Evolutionary conservation across 2,888 invertebrate genomes (phyloP), one percentile per base, ranked within the genome.

Genomic region (Pristionchus entomophagus): DNA sequence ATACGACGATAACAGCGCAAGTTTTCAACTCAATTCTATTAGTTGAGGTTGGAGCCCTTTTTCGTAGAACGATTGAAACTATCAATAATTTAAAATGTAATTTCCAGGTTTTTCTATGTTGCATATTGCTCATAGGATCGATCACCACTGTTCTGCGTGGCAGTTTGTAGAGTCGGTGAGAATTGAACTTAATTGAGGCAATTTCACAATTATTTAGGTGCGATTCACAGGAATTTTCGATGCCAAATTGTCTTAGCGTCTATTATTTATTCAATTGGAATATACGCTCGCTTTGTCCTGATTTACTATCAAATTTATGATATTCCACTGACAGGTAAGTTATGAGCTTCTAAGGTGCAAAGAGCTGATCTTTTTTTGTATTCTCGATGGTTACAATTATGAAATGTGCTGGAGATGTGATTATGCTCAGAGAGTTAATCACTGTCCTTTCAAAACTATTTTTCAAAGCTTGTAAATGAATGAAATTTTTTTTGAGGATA

Each of bases 261-360:
- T 41, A 2, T 26, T 0, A 17, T 73, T 1, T 73, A 73, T n/a
- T 38, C 0, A 8, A 41, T 73, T 1, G 73, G 73, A 73, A 45
- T 73, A 6, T 73, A 0, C 26, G 73, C 73, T n/a, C 73, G 73
- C 0, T 73, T 41, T 26, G 73, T 73, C 4, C 26, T 73, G 26
- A 73, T 73, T 26, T 73, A 73, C 41, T 73, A 73, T 45, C 73
- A 73, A 26, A 14, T 73, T 26, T 73, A n/a, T 26, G 73, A 73
- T 26, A 41, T 73, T 45, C 73, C 73, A 2, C 26, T 73, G 5
- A 73, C 38, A n/a, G 73, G 73, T 73, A 5, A 22, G 65, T 17
- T 29, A 29, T n/a, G n/a, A n/a, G n/a, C n/a, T n/a, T n/a, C n/a
- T n/a, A n/a, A n/a, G n/a, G n/a, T n/a, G n/a, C 8, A 45, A 45